These are phyloP conservation scores for Parus major DNA, from an alignment of 2,113 vertebrate genomes.

Conservation along the genomic window DNA sequence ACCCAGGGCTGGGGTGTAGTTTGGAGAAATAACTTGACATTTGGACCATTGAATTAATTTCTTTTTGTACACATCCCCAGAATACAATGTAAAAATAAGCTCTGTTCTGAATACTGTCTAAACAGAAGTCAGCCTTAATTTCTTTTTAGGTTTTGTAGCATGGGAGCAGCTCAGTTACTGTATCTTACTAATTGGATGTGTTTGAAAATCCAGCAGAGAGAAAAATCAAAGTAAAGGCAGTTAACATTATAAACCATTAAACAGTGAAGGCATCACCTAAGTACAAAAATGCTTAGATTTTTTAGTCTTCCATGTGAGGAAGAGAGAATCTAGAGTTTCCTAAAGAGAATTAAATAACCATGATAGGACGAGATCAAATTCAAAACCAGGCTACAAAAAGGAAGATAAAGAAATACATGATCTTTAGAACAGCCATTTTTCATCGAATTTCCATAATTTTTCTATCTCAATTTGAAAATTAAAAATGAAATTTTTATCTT, in stretches of 20 bases:
- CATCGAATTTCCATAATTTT: background rate
- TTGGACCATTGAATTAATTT: background rate
- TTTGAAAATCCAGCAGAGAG: background rate
- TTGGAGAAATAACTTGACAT: background rate
- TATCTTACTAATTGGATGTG: background rate
- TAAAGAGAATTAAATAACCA: background rate
- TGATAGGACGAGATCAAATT: background rate
- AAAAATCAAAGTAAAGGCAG: background rate
- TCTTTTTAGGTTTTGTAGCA: background rate
- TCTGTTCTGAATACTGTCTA: background rate
- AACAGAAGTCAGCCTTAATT: background rate
- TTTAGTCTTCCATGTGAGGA: background rate
- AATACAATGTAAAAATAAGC: background rate
- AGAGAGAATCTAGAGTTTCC: background rate
- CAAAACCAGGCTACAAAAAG: background rate
- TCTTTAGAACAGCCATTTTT: background rate
- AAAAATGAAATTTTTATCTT: background rate
- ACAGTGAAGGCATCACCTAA: background rate
- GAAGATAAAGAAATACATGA: background rate
- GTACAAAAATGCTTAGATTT: background rate
- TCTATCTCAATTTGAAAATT: background rate
- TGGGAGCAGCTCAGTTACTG: background rate
- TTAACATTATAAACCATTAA: background rate
- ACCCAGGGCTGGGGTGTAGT: background rate
- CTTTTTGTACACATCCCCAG: background rate